Evolutionary conservation across 2,797 vertebrate genomes (phyloP).

Genomic region (Myotis myotis): DNA sequence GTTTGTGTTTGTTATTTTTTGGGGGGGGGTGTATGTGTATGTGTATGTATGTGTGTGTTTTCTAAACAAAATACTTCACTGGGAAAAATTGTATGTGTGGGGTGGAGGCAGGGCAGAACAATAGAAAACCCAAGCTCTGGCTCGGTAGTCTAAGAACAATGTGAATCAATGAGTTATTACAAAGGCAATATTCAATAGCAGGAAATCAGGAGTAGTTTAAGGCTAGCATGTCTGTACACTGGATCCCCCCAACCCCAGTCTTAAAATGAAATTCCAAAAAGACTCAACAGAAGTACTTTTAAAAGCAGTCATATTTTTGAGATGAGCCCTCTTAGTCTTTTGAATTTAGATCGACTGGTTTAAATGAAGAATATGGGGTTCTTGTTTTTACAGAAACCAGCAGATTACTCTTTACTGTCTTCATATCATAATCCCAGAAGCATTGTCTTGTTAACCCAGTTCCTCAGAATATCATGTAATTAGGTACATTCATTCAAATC

Average conservation of each 20-base stretch:
- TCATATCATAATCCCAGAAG: neutral
- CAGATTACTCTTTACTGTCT: conserved; percentile 30
- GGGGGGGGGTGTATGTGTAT: too few species aligned
- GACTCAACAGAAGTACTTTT: conserved; percentile 35
- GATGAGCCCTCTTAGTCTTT: conserved; percentile 7
- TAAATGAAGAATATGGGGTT: conserved; percentile 23
- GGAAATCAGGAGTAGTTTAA: conserved; percentile 31
- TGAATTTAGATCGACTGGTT: neutral
- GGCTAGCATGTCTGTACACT: neutral
- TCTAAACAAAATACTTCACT: conserved; percentile 38
- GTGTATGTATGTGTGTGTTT: neutral
- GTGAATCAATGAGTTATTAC: conserved; percentile 67
- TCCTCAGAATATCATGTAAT: conserved; percentile 51
- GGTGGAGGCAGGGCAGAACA: neutral
- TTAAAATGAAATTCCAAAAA: conserved; percentile 51
- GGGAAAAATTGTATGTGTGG: conserved; percentile 5
- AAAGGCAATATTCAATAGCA: conserved; percentile 25
- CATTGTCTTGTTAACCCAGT: conserved; percentile 53
- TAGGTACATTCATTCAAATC: conserved; percentile 47
- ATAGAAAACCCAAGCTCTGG: conserved; percentile 25
- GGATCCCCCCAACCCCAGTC: neutral
- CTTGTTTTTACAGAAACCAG: conserved; percentile 25
- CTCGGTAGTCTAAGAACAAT: neutral
- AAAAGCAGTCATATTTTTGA: neutral
- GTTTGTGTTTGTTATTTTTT: neutral